Evolutionary conservation across 2,113 vertebrate species (phyloP), one percentile per base, ranked within the genome.

Genomic region (Herpetotheres cachinnans): DNA sequence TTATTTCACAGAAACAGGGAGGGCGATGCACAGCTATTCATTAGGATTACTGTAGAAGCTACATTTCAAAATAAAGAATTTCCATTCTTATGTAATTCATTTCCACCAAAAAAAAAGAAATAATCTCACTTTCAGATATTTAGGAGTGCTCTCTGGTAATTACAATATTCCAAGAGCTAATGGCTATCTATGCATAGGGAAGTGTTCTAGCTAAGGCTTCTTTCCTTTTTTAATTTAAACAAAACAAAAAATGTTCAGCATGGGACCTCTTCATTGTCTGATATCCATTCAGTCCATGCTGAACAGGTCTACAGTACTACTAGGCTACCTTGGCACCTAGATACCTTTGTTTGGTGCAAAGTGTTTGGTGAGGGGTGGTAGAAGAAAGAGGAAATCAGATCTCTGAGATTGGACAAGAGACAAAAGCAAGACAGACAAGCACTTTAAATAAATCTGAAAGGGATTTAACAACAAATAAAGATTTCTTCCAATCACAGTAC

Each of bases 401-500:
- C 61, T 62, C 76, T 29, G 29, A 86, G 25, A 63, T 30, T 20
- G 44, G 55, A 84, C 50, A 85, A 62, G 42, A 89, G 27, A 88
- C 9, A 83, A 93, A 93, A 59, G 9, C 26, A 65, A 56, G 52
- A 67, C 6, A 74, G 26, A 74, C 5, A 70, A 84, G 6, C 22
- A 63, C 44, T 92, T 86, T 6, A 82, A 86, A 80, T 25, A 91
- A 81, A 86, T n/a, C 34, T 55, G 21, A 82, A 89, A 86, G n/a
- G 9, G 9, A 74, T 49, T 52, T 76, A 82, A 71, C 13, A 71
- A 61, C 29, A 82, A 63, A 44, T 46, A 17, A 16, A 78, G 36
- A 61, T 54, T 82, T 81, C 55, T 87, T 88, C 63, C 56, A 49
- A 25, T 30, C 8, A 32, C 15, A 82, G 52, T 16, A 81, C 25